These are phyloP conservation scores for Schizopygopsis malacanthus DNA, from an alignment of 2,797 vertebrate genomes.

Conservation along the genomic window DNA sequence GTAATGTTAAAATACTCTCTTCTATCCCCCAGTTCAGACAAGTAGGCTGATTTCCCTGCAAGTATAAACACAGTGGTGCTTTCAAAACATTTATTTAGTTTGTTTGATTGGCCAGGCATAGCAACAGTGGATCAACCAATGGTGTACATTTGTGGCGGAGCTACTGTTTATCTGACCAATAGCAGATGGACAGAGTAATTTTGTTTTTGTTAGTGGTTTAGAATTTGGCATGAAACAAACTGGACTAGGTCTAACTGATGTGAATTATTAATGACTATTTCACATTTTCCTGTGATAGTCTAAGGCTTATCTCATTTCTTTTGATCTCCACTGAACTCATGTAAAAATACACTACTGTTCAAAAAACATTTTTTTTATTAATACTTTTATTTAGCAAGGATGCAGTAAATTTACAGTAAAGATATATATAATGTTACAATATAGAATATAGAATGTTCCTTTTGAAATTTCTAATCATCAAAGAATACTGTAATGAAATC, in stretches of 20 bases:
- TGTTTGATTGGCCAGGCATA: not conserved
- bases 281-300: not conserved
- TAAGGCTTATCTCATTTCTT: not conserved
- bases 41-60: too few species aligned
- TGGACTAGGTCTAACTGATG: not conserved
- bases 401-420: not conserved
- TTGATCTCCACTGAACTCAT: not conserved
- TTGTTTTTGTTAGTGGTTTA: not conserved
- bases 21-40: too few species aligned
- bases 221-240: too few species aligned
- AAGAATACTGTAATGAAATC: not conserved
- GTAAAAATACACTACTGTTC: not conserved
- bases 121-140: not conserved
- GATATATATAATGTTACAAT: too few species aligned
- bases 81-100: not conserved
- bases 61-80: too few species aligned
- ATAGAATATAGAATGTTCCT: not conserved
- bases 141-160: not conserved
- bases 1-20: too few species aligned
- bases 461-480: not conserved
- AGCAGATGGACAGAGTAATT: not conserved
- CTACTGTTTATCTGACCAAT: not conserved
- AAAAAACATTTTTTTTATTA: not conserved
- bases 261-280: not conserved
- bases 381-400: not conserved